phyloP scores from a whole-genome alignment of 2,888 invertebrate species.

The Nematopogon swammerdamellus region DNA sequence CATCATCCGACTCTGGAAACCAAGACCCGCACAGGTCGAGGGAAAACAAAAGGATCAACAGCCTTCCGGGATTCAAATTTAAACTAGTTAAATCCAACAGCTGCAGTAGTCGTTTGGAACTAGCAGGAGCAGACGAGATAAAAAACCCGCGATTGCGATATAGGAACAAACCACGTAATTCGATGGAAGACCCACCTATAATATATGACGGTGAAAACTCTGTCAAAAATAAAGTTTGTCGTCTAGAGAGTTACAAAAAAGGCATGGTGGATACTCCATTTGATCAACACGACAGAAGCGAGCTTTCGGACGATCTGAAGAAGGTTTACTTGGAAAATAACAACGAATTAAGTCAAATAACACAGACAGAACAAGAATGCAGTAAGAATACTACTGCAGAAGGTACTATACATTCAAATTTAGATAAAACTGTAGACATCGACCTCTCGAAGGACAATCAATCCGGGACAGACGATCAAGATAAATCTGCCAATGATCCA shows the following conservation, averaged over 20 bases:
- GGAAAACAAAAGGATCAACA: slow-evolving; percentile 25
- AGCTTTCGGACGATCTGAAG: too few relatives aligned
- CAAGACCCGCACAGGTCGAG: slow-evolving; percentile 22
- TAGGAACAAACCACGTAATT: slow-evolving; percentile 27
- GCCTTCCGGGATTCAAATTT: slow-evolving; percentile 69
- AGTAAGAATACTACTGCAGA: background rate
- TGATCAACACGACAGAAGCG: slow-evolving; percentile 26
- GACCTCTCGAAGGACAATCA: background rate
- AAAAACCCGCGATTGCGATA: slow-evolving; percentile 44
- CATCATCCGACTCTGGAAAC: slow-evolving; percentile 21
- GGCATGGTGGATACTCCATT: slow-evolving; percentile 44
- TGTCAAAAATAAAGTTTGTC: slow-evolving; percentile 48
- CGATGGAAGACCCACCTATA: slow-evolving; percentile 39
- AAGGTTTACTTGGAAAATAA: too few relatives aligned
- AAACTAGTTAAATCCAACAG: slow-evolving; percentile 83
- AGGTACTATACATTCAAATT: too few relatives aligned
- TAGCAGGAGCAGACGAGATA: slow-evolving; percentile 66
- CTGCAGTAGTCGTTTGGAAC: slow-evolving; percentile 77
- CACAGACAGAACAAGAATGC: background rate
- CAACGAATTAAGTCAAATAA: background rate
- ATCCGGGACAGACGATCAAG: slow-evolving; percentile 4
- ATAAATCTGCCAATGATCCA: slow-evolving; percentile 17
- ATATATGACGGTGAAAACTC: slow-evolving; percentile 45
- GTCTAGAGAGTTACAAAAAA: slow-evolving; percentile 49
- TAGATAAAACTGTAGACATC: background rate